Conservation (phyloP, 2,113 vertebrate genomes). For the Dolichotis patagonum region DNA sequence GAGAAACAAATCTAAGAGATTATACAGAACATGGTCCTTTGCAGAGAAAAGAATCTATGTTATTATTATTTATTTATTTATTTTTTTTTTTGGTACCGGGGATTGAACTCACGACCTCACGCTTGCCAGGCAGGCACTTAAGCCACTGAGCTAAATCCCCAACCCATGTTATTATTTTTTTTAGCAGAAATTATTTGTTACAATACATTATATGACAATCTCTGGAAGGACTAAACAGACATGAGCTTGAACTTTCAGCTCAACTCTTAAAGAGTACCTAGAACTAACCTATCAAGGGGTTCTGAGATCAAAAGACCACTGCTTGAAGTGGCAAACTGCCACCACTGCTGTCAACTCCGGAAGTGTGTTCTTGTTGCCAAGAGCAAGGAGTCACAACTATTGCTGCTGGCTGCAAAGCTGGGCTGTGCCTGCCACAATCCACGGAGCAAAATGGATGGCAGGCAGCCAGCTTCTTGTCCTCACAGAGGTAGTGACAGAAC, state of each 20-base stretch:
- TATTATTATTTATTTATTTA: no score
- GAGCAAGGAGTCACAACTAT: background rate
- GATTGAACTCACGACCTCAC: no score
- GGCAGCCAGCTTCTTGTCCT: background rate
- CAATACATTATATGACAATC: background rate
- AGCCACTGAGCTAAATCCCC: no score
- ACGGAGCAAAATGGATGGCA: background rate
- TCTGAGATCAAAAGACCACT: background rate
- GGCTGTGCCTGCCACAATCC: background rate
- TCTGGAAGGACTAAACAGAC: background rate
- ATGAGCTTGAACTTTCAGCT: background rate
- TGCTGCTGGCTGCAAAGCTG: background rate
- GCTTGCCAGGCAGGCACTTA: no score
- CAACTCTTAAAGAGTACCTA: background rate
- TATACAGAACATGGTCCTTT: background rate
- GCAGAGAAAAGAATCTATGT: background rate
- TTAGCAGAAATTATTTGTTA: conserved; percentile 15
- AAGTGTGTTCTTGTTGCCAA: background rate
- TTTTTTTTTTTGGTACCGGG: no score
- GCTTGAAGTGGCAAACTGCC: background rate
- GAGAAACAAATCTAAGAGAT: background rate
- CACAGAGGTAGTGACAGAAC: background rate
- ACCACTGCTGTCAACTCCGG: background rate
- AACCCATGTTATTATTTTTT: no score
- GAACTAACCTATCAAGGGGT: background rate